phyloP scores from a whole-genome alignment of 1,140 invertebrate species.

The Himalopsyche phryganea region DNA sequence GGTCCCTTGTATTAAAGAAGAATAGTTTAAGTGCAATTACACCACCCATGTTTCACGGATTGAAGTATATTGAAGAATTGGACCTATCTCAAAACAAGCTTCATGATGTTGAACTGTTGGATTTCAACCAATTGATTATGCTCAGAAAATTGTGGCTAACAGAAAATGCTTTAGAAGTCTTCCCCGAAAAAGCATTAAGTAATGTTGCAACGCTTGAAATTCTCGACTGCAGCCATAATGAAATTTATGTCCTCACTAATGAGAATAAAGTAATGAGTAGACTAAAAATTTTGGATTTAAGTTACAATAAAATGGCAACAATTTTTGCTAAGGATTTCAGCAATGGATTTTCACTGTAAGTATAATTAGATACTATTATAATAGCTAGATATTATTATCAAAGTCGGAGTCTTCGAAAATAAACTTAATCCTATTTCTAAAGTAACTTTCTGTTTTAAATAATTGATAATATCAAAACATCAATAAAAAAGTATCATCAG shows the following conservation, averaged over 20 bases:
- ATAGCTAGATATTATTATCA: too few relatives aligned
- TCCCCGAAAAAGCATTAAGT: constrained; percentile 41
- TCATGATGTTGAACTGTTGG: constrained; percentile 39
- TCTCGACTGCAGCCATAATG: constrained; percentile 46
- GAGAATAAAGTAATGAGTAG: constrained; percentile 10
- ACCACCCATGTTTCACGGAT: constrained; percentile 45
- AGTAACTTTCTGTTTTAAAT: not conserved
- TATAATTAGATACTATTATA: too few relatives aligned
- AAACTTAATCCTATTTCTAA: not conserved
- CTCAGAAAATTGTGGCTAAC: constrained; percentile 43
- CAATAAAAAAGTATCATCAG: too few relatives aligned
- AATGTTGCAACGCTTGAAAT: constrained; percentile 41
- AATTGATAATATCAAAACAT: too few relatives aligned
- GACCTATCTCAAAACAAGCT: constrained; percentile 56
- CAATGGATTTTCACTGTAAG: too few relatives aligned
- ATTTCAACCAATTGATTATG: constrained; percentile 41
- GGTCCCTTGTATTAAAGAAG: constrained; percentile 41
- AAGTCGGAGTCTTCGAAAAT: too few relatives aligned
- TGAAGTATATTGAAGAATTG: constrained; percentile 43
- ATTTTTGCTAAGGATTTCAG: too few relatives aligned
- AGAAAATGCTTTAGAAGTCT: constrained; percentile 41
- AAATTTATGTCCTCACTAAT: constrained; percentile 41
- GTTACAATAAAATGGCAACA: constrained; percentile 3
- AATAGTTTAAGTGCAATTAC: constrained; percentile 44
- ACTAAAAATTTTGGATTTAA: constrained; percentile 17